A percentile compares a stretch with the other conserved stretches of the same genome.
These are phyloP conservation scores for Callipepla californica DNA, from an alignment of 2,113 vertebrate genomes.

Conservation along the genomic window DNA sequence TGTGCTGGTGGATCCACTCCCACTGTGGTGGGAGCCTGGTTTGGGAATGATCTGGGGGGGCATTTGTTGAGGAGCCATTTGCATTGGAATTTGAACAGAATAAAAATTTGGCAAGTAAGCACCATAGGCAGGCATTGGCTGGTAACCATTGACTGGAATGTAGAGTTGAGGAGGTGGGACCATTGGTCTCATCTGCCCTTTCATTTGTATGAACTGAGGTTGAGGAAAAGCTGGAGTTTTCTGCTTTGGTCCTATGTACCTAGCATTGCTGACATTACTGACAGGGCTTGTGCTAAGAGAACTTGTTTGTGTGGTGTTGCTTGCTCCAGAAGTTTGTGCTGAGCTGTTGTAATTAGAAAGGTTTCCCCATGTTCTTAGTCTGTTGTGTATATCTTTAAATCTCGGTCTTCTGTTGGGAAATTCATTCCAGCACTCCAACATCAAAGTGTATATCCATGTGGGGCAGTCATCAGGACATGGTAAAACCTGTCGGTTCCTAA, in stretches of 20 bases:
- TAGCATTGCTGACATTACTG: conserved; percentile 91
- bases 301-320: conserved; percentile 96
- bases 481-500: conserved; percentile 89
- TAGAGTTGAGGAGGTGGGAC: conserved; percentile 92
- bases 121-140: conserved; percentile 91
- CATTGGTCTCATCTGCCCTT: conserved; percentile 91
- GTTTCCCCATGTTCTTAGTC: conserved; percentile 93
- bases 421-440: conserved; percentile 97
- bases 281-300: conserved; percentile 96
- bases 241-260: conserved; percentile 90
- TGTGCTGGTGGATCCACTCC: conserved; percentile 96
- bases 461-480: conserved; percentile 95
- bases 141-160: conserved; percentile 96
- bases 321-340: conserved; percentile 92
- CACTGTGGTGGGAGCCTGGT: conserved; percentile 93
- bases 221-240: conserved; percentile 90
- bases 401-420: conserved; percentile 90
- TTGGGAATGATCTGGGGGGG: conserved; percentile 88
- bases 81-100: conserved; percentile 94
- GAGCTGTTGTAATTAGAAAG: conserved; percentile 93
- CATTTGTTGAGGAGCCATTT: conserved; percentile 90
- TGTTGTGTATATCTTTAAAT: conserved; percentile 94
- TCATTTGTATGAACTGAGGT: conserved; percentile 92
- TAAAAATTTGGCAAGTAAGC: conserved; percentile 97
- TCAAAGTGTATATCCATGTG: conserved; percentile 92